Conservation (phyloP, 2,113 vertebrate species). For the Tyto alba region DNA sequence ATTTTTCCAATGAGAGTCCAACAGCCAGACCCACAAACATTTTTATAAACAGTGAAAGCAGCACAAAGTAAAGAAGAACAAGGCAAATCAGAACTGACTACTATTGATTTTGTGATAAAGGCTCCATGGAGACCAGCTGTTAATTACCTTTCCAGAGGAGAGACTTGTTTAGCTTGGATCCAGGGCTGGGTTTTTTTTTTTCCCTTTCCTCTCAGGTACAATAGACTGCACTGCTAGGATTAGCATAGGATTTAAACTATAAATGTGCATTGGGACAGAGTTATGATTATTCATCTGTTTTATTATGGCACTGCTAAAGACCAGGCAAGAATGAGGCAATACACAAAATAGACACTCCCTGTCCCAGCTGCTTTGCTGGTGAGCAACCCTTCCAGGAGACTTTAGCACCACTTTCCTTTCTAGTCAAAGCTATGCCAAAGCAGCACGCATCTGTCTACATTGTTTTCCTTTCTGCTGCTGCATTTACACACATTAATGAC, state of each 20-base stretch:
- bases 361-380: background rate
- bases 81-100: constrained; percentile 15
- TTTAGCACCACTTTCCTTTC: background rate
- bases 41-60: constrained; percentile 32
- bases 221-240: background rate
- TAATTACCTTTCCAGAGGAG: constrained; percentile 41
- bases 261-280: background rate
- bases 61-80: background rate
- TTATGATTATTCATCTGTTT: constrained; percentile 3
- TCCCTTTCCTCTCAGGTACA: background rate
- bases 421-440: background rate
- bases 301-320: background rate
- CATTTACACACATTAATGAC: background rate
- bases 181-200: background rate
- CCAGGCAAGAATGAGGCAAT: background rate
- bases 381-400: background rate
- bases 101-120: constrained; percentile 59
- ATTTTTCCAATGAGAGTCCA: background rate
- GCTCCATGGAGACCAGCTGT: constrained; percentile 31
- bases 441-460: background rate
- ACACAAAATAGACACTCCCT: background rate
- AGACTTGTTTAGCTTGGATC: background rate
- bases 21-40: background rate
- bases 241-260: background rate
- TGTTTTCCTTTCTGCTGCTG: background rate